Percentiles rank a stretch among this genome's conserved stretches.
Evolutionary conservation across 2,113 vertebrate genomes (phyloP).

Genomic region (Mystacornis crossleyi): DNA sequence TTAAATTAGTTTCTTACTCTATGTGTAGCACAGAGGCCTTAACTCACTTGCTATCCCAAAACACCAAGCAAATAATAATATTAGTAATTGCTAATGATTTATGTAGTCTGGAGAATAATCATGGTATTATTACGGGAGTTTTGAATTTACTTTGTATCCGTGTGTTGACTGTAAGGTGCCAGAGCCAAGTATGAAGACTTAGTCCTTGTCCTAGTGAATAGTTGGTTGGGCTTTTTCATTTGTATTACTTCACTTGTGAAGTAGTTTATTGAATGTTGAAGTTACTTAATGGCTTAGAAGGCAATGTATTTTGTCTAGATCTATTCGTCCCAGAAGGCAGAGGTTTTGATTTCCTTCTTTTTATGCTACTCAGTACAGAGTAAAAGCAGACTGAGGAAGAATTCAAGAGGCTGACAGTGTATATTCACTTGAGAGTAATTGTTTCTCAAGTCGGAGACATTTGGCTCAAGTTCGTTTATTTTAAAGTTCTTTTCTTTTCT

Average conservation of each 20-base stretch:
- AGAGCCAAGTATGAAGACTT: background rate
- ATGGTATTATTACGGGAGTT: background rate
- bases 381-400: background rate
- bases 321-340: background rate
- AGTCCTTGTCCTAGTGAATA: background rate
- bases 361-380: background rate
- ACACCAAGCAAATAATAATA: background rate
- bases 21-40: background rate
- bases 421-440: background rate
- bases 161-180: background rate
- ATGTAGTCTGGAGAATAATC: background rate
- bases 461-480: background rate
- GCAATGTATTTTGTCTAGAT: background rate
- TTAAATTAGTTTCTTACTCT: background rate
- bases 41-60: background rate
- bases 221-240: background rate
- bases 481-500: background rate
- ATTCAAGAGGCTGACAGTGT: background rate
- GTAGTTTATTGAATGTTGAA: background rate
- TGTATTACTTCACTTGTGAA: background rate
- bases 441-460: background rate
- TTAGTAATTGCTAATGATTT: background rate
- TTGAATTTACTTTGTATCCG: background rate
- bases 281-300: conserved; percentile 1
- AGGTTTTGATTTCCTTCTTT: conserved; percentile 4